Evolutionary conservation across 2,888 invertebrate species (phyloP), one percentile per base, ranked within the genome.

Genomic region (Ptychoptera albimana): DNA sequence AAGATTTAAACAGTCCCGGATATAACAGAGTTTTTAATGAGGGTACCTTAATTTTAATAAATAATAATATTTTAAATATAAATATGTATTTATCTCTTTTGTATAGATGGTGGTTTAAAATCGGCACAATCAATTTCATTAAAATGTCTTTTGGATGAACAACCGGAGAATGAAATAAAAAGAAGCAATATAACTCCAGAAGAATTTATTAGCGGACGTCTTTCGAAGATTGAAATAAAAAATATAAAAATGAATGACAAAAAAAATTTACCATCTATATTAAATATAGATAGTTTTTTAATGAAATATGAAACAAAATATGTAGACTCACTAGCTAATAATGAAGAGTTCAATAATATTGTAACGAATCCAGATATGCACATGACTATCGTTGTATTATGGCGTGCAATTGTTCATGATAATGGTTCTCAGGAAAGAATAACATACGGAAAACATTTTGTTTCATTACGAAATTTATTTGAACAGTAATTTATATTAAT

Each of bases 301-400:
- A 52, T 57, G 46, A 64, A 64, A 46, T 58, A 62, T 47, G 66
- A 66, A 53, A 64, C 64, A 0, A 55, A 57, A 41, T 65, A 54
- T 48, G 58, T 64, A 7, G 59, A 59, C 45, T 52, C 55, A 1
- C 47, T 51, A 35, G 58, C 60, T 14, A 60, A 57, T 30, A 58
- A 57, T 7, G 66, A 66, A 48, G 65, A 66, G 46, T 64, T 65
- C 30, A 66, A 64, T 50, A 57, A 55, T 41, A 56, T 59, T 45
- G 49, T 64, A 7, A 54, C 58, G 4, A 55, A 49, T 10, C 53
- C 55, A 45, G 58, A 62, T 46, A 56, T 58, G 6, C 66, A 64
- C 39, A 60, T 60, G 45, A 64, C 64, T 2, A 44, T 63, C 0
- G 53, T 54, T 2, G 44, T 66, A 2, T 60, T 53, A 38, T 66